A percentile compares a stretch with the other conserved stretches of the same genome.
These are phyloP conservation scores for Channallabes apus DNA, from an alignment of 2,797 vertebrate genomes.

Conservation along the genomic window DNA sequence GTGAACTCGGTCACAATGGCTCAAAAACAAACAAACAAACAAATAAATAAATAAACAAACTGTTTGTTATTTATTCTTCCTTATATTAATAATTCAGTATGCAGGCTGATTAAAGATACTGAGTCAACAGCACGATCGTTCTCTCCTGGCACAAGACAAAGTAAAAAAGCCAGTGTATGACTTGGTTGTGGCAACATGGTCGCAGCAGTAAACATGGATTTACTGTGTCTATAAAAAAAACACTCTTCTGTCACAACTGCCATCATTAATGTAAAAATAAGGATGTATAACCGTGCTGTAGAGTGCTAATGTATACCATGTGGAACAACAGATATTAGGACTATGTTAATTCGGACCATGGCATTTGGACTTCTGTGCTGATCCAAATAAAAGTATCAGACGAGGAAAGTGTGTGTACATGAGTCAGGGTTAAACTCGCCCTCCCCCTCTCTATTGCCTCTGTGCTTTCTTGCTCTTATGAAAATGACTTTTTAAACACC, in stretches of 20 bases:
- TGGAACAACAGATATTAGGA: background rate
- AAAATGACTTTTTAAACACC: constrained; percentile 59
- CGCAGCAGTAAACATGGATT: background rate
- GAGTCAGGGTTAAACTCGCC: constrained; percentile 27
- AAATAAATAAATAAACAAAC: background rate
- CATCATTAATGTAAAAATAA: constrained; percentile 11
- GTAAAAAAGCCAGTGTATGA: constrained; percentile 28
- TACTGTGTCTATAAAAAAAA: constrained; percentile 7
- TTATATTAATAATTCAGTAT: constrained; percentile 20
- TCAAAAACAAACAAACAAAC: background rate
- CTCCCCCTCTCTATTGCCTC: constrained; percentile 28
- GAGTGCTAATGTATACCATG: background rate
- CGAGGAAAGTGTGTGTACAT: background rate
- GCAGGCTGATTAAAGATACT: constrained; percentile 27
- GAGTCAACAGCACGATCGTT: constrained; percentile 34
- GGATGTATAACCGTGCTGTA: background rate
- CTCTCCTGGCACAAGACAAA: constrained; percentile 32
- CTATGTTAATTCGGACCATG: constrained; percentile 4
- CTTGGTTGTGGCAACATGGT: constrained; percentile 20
- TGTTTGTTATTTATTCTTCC: background rate
- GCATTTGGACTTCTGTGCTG: background rate
- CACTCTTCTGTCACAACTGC: background rate
- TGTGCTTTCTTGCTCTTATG: constrained; percentile 38
- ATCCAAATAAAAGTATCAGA: constrained; percentile 11
- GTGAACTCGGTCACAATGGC: background rate